Conservation (phyloP, 2,797 vertebrate species). For the Perodicticus potto region DNA sequence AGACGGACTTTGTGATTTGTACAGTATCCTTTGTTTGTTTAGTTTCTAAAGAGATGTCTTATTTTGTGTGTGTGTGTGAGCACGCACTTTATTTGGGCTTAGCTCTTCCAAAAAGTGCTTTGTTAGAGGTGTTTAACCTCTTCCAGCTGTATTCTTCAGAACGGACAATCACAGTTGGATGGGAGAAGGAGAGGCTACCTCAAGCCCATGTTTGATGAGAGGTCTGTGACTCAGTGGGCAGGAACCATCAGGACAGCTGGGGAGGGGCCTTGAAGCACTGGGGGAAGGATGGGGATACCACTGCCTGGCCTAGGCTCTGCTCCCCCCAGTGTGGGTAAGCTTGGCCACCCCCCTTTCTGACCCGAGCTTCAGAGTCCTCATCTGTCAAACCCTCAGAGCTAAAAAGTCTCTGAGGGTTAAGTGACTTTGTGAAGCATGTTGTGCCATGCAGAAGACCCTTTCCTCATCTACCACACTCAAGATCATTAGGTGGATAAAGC, state of each 20-base stretch:
- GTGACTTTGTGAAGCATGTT: not conserved
- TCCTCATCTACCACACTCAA: not conserved
- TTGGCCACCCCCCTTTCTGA: not conserved
- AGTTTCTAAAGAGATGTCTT: not conserved
- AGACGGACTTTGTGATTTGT: not conserved
- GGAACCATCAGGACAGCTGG: not conserved
- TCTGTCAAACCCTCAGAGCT: not conserved
- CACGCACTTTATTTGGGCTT: not conserved
- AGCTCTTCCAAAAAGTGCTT: not conserved
- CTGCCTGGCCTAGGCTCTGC: not conserved
- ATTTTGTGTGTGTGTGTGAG: not conserved
- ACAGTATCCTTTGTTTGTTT: not conserved
- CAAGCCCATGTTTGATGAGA: not conserved
- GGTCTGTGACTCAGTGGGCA: not conserved
- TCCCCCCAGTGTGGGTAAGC: not conserved
- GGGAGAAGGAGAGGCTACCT: not conserved
- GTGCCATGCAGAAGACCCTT: not conserved
- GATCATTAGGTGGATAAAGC: not conserved
- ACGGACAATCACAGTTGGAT: not conserved
- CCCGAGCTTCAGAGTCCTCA: not conserved
- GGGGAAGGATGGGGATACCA: not conserved
- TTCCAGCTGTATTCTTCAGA: not conserved
- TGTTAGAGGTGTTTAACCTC: not conserved
- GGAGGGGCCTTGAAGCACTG: not conserved
- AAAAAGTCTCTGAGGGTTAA: not conserved